Base-by-base conservation (phyloP, 92 coral and sea anemone genomes). In the Epizoanthus ramosus region DNA sequence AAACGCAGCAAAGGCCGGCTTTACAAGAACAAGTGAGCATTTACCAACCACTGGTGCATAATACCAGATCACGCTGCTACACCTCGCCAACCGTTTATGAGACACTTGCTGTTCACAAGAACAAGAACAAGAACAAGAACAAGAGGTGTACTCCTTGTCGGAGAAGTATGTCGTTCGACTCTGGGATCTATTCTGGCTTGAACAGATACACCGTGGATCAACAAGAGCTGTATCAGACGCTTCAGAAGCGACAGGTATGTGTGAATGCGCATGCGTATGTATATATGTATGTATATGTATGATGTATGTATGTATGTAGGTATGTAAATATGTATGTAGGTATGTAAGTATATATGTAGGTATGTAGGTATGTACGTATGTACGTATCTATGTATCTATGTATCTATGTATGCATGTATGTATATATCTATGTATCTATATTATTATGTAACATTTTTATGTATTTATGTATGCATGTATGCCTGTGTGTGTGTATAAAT, bases 191-290 rank as follows among this genome's bases (percentile, higher is more conserved):
- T 25, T 69, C 82, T 1, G 5, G 70, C 19, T 25, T 77, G 31
- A 61, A 60, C 57, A 77, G 60, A 41, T 69, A 41, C 39, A 63
- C 82, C 8, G 60, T 77, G 82, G 82, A 77, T 52, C 66, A 77
- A 63, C 63, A 77, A 8, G 71, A 69, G n/a, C 37, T 77, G 8
- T 56, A 77, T 41, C 63, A 77, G n/a, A 69, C 70, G 12, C 41
- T 77, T 5, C 70, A 77, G 12, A 10, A 57, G 3, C 63, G 70
- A 60, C 71, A 58, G 37, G 82, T 77, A 18, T 39, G 82, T 61
- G 43, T 37, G 43, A 3, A 37, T 37, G 43, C 3, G 31, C 1
- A 39, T 13, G 39, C 19, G 15, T 33, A 22, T 25, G 17, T 10
- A 2, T 25, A 15, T 8, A 7, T 8, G 17, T 67, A 10, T 67